These are phyloP conservation scores for Drosophila trichaetosa DNA, from an alignment of 2,888 invertebrate genomes.

Conservation along the genomic window DNA sequence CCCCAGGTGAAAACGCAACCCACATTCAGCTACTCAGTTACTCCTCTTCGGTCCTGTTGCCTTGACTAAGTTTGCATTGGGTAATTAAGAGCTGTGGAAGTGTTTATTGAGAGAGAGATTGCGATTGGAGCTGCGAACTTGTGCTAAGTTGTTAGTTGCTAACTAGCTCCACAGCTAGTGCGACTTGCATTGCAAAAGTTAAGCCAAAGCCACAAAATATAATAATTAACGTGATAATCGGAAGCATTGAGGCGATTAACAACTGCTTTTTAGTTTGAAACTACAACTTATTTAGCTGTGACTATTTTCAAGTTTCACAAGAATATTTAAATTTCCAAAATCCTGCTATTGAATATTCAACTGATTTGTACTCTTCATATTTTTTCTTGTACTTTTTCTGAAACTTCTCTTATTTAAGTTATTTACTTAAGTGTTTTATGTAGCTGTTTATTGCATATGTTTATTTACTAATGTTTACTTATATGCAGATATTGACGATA, in stretches of 20 bases:
- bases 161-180: conserved; percentile 43
- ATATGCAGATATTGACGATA: neutral
- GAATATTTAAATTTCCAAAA: neutral
- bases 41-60: conserved; percentile 34
- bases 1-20: conserved; percentile 6
- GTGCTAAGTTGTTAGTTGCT: conserved; percentile 60
- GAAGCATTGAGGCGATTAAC: conserved; percentile 33
- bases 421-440: neutral
- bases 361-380: neutral
- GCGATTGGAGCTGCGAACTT: conserved; percentile 48
- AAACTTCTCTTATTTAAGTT: neutral
- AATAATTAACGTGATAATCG: conserved; percentile 51
- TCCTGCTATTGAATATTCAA: neutral
- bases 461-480: no score
- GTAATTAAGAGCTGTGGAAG: conserved; percentile 79
- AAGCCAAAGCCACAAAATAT: conserved; percentile 36
- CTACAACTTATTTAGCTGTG: neutral
- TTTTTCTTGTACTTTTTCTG: neutral
- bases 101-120: conserved; percentile 73
- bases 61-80: conserved; percentile 75
- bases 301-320: neutral
- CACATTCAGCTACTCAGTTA: neutral
- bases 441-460: neutral
- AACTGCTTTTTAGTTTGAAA: conserved; percentile 27
- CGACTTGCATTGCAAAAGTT: conserved; percentile 35